Conservation (phyloP, 37 sponge, comb jelly and placozoan species). For the Beroe forskalii region DNA sequence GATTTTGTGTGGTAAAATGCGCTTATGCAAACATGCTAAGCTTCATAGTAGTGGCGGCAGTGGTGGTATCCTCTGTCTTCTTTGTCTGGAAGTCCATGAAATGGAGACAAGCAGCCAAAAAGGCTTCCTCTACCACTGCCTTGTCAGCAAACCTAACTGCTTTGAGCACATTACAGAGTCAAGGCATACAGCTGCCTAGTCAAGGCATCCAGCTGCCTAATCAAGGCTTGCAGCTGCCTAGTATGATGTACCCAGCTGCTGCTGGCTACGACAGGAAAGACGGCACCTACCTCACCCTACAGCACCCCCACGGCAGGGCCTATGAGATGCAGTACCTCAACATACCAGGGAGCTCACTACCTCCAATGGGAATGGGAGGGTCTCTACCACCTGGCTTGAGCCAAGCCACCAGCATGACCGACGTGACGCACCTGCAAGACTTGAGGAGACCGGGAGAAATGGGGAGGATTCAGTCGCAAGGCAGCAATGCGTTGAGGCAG, state of each 20-base stretch:
- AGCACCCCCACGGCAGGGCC: not conserved
- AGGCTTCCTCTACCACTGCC: not conserved
- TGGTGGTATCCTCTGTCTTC: not conserved
- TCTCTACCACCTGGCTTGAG: not conserved
- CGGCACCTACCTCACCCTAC: not conserved
- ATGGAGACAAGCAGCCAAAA: not conserved
- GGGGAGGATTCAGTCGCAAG: slow-evolving; percentile 18
- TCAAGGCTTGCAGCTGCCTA: not conserved
- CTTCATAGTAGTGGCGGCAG: not conserved
- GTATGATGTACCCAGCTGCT: not conserved
- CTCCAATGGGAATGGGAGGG: not conserved
- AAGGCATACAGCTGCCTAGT: no score
- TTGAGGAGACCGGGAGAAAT: not conserved
- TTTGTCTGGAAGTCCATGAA: not conserved
- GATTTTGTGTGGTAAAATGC: no score
- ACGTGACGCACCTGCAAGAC: not conserved
- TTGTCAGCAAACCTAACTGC: not conserved
- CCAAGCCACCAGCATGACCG: not conserved
- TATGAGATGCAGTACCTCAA: not conserved
- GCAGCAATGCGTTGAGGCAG: not conserved
- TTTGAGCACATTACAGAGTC: not conserved
- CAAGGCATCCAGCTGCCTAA: no score
- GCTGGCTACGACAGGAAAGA: not conserved
- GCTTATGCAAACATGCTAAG: no score
- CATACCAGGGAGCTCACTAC: not conserved